Evolutionary conservation across 1,140 invertebrate species (phyloP), one percentile per base, ranked within the genome.

Genomic region (Drosophila takahashii): DNA sequence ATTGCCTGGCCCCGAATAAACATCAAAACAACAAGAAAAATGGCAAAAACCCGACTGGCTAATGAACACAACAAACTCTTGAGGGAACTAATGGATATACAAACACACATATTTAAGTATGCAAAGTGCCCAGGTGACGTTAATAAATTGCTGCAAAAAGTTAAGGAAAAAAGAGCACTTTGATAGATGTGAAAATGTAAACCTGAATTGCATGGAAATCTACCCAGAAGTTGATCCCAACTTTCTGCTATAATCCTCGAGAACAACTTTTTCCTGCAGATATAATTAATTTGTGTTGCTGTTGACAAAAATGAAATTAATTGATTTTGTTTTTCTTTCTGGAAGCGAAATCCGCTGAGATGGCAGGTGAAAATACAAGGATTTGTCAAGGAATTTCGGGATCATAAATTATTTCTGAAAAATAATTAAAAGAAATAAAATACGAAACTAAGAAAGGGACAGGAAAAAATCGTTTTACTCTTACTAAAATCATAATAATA

Each of bases 101-200:
- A 61, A 44, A 37, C 10, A 77, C 61, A 56, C 34, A 48, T 37
- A 42, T 29, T 44, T 48, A 70, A 64, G 58, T 50, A 66, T 66
- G 67, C 60, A 80, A 81, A 75, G 62, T 78, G 74, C 61, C 61
- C 77, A 69, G 86, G 66, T 81, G 85, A 85, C 78, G 71, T 78
- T 57, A 81, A 90, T 79, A 90, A 81, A 86, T 90, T 86, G 78
- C 73, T n/a, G 11, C 62, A 52, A 66, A 81, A 86, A 90, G 81
- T 70, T 50, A 83, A 73, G 66, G 71, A 61, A 75, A 73, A 65
- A 48, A 67, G 36, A 74, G 64, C 71, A 65, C 39, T 50, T 52
- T 90, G 83, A 90, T 90, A 83, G 83, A 84, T 87, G 83, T 44
- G 58, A 65, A 61, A 65, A 36, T 47, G 65, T 44, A 75, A 72